A percentile compares a stretch with the other conserved stretches of the same genome.
phyloP scores from a whole-genome alignment of 92 coral and sea anemone genomes.

The Anthopleura xanthogrammica region DNA sequence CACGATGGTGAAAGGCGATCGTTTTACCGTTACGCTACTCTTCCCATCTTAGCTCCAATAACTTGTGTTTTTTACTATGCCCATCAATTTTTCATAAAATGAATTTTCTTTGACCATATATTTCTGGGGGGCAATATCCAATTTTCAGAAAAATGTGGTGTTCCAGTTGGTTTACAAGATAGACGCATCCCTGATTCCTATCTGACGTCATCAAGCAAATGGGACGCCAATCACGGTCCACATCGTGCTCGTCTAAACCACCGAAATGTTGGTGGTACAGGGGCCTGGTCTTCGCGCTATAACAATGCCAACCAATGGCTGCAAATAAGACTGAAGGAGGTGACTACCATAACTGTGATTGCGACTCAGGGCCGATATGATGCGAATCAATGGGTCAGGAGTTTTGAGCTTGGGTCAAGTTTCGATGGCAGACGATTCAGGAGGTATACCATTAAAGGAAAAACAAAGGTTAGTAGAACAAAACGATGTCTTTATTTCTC shows the following conservation, averaged over 20 bases:
- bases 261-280: conserved; percentile 66
- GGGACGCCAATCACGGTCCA: conserved; percentile 75
- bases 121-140: neutral
- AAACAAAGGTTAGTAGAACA: conserved; percentile 29
- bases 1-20: too few relatives aligned
- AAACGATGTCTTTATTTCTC: too few relatives aligned
- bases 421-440: conserved; percentile 41
- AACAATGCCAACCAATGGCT: conserved; percentile 85
- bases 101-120: neutral
- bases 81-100: too few relatives aligned
- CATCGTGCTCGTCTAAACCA: conserved; percentile 69
- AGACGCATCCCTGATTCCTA: conserved; percentile 63
- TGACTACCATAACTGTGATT: conserved; percentile 57
- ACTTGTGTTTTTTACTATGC: too few relatives aligned
- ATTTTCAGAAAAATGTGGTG: conserved; percentile 38
- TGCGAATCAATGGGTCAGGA: conserved; percentile 83
- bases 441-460: conserved; percentile 50
- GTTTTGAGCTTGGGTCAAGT: conserved; percentile 62
- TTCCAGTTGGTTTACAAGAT: conserved; percentile 77
- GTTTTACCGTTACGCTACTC: too few relatives aligned
- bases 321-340: conserved; percentile 62
- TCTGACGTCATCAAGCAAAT: conserved; percentile 64
- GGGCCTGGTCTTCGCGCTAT: conserved; percentile 83
- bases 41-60: too few relatives aligned
- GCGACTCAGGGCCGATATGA: conserved; percentile 88